Base-by-base conservation (phyloP, 2,797 vertebrate species). In the Enteromius fasciolatus region DNA sequence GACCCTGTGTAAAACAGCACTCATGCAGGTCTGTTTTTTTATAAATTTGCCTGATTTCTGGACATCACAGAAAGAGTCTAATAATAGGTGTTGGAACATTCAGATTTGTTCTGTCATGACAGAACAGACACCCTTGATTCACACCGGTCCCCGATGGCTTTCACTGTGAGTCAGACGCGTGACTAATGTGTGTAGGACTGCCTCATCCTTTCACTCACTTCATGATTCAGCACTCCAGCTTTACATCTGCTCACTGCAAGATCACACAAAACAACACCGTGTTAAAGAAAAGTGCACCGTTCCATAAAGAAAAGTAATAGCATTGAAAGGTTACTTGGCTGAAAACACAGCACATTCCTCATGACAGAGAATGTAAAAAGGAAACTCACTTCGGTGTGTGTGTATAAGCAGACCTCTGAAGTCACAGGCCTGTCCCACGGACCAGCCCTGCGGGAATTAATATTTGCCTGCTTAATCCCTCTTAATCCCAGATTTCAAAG, bases 401-500 rank as follows among this genome's bases (percentile, higher is more conserved):
- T 78, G 52, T 18, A 25, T 75, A 31, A 25, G 68, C 39, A 11
- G 23, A 68, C 48, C 48, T 68, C 33, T 20, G 46, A 74, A 66
- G 73, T 85, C 69, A 39, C 77, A 33, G 52, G 75, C 73, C 59
- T 74, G 63, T 87, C 78, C 73, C 86, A 73, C 73, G 63, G 69
- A 67, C 80, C 39, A 14, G 73, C 84, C 79, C 75, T 44, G 59
- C 70, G 67, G 74, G 86, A 87, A 87, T 90, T 88, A 87, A 87
- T 89, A 87, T 88, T 88, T 84, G 81, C 79, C 78, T 78, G 84
- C 72, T 68, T 90, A 90, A 90, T 90, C 89, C 87, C 33, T 23
- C 76, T 84, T 89, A 88, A 89, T 87, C 85, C 86, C 78, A 76
- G 83, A 87, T 90, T 85, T 87, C 46, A 86, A 85, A 77, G 82